Percentiles rank a stretch among this genome's conserved stretches.
Conservation (phyloP, 2,113 vertebrate genomes). For the Bungarus multicinctus region DNA sequence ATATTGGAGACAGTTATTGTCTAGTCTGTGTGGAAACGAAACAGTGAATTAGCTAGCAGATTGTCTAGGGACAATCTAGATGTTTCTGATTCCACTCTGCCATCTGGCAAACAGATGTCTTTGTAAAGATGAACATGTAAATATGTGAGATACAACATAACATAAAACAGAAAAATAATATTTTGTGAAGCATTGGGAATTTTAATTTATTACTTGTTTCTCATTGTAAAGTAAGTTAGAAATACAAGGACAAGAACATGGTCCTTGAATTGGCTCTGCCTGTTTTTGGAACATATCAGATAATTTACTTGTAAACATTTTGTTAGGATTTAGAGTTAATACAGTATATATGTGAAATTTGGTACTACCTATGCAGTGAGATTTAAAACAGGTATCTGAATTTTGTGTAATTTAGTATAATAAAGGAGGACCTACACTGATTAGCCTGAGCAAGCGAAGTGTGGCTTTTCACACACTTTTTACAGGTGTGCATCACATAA, state of each 20-base stretch:
- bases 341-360: neutral
- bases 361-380: neutral
- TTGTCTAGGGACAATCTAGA: neutral
- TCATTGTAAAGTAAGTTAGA: neutral
- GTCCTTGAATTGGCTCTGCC: too few relatives aligned
- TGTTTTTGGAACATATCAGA: neutral
- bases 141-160: neutral
- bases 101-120: neutral
- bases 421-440: neutral
- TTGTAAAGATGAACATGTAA: neutral
- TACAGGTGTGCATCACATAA: neutral
- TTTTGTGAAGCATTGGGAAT: neutral
- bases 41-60: neutral
- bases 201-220: neutral
- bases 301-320: neutral
- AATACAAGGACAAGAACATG: neutral
- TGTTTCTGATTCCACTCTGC: neutral
- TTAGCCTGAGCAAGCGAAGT: neutral
- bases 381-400: neutral
- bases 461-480: neutral
- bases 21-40: neutral
- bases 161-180: neutral
- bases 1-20: neutral
- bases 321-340: neutral
- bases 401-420: neutral